Evolutionary conservation across 2,888 invertebrate species (phyloP), one percentile per base, ranked within the genome.

Genomic region (Morpho deidamia): DNA sequence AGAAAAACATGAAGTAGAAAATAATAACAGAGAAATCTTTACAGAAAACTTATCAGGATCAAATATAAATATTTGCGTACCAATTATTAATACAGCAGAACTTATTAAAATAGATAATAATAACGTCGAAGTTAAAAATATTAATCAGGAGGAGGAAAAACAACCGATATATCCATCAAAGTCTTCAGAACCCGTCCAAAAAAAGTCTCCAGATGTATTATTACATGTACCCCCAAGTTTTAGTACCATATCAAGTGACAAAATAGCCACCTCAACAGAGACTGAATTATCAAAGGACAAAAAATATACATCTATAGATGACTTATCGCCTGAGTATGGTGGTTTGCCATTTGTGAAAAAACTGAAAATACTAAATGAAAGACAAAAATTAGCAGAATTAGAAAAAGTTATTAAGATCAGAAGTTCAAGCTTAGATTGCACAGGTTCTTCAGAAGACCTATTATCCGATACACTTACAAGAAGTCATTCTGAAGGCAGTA

Each of bases 321-420:
- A 96, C 76, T 81, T 96, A 37, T 96, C 96, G 8, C 96, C 96
- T 0, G 96, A 96, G 75, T 96, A 96, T 68, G 94, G 95, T 48
- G 95, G 95, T 10, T 80, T 96, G 56, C 96, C 96, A 0, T 96
- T 96, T 72, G 96, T 96, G 0, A 96, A 96, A 79, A 96, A 96
- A 68, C 83, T 96, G 46, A 96, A 96, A 87, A 96, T 97, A 65
- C 89, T 96, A 44, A 96, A 96, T 76, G 96, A 96, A 81, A 91
- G 96, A 8, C 96, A 96, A 74, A 96, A 96, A 82, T 80, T 96
- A 59, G 95, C 95, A 35, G 95, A 95, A 74, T 85, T 96, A 44
- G 95, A 96, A 76, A 93, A 92, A 63, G 95, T 93, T 9, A 93
- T 95, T 32, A 93, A 93, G 75, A 92, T 92, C 57, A 90, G 96